phyloP scores from a whole-genome alignment of 2,888 invertebrate species.

The Chloroclysta siterata region DNA sequence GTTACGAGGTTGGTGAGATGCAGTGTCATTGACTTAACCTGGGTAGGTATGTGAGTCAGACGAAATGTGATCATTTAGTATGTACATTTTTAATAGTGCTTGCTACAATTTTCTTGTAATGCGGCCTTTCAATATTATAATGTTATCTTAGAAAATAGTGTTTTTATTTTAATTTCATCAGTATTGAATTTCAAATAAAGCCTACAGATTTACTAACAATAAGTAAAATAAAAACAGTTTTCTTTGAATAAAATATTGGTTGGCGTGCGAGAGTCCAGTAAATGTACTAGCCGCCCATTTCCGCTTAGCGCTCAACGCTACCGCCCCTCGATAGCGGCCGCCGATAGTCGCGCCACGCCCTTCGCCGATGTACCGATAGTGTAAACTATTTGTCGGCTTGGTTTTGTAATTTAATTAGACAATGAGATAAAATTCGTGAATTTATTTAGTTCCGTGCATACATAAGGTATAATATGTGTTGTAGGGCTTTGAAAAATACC shows the following conservation, averaged over 20 bases:
- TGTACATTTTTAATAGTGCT: neutral
- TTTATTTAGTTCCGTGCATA: too few relatives aligned
- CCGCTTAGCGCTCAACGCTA: conserved; percentile 37
- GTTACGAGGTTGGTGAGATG: conserved; percentile 8
- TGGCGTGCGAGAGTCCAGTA: conserved; percentile 37
- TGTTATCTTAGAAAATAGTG: neutral
- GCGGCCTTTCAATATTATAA: neutral
- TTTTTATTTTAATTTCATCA: neutral
- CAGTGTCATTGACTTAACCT: conserved; percentile 15
- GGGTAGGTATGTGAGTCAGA: conserved; percentile 14
- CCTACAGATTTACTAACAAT: neutral
- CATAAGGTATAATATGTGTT: too few relatives aligned
- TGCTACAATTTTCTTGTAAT: neutral
- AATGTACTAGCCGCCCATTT: conserved; percentile 36
- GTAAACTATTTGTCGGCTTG: conserved; percentile 32
- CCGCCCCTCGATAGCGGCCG: conserved; percentile 34
- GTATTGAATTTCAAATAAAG: neutral
- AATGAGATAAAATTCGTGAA: too few relatives aligned
- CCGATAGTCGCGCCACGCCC: conserved; percentile 46
- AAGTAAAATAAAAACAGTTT: neutral
- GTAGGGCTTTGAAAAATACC: too few relatives aligned
- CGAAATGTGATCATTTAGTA: neutral
- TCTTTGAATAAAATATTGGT: conserved; percentile 22
- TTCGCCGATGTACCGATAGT: conserved; percentile 36
- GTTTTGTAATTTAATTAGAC: neutral